Conservation (phyloP, 2,113 vertebrate species). For the Hippocampus zosterae region DNA sequence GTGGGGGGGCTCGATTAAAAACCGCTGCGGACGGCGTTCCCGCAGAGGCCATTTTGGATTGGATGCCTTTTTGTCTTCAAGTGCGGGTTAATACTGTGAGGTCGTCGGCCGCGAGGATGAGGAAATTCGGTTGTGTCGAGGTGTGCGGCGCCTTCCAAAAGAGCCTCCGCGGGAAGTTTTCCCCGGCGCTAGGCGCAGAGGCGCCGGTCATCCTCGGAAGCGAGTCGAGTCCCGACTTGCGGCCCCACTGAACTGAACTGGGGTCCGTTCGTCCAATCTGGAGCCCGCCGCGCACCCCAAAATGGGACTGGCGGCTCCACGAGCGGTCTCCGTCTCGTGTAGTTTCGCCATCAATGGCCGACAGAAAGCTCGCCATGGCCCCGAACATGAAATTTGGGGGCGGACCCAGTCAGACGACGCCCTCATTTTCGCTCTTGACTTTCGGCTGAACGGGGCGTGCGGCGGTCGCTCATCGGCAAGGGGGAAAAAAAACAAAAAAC, state of each 20-base stretch:
- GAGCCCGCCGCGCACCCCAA: too few species aligned
- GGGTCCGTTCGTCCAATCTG: neutral
- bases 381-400: too few species aligned
- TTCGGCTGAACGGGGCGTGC: too few species aligned
- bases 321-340: too few species aligned
- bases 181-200: neutral
- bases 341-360: too few species aligned
- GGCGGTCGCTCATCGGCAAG: too few species aligned
- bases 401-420: too few species aligned
- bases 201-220: neutral
- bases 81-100: slow-evolving; percentile 13
- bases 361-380: too few species aligned
- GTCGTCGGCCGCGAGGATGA: neutral
- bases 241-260: neutral
- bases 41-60: slow-evolving; percentile 24
- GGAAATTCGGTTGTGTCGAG: slow-evolving; percentile 4
- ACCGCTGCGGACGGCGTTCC: slow-evolving; percentile 47
- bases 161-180: slow-evolving; percentile 44
- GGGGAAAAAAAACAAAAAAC: too few species aligned
- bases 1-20: neutral
- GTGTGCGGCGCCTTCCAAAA: slow-evolving; percentile 24
- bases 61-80: slow-evolving; percentile 3
- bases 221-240: neutral
- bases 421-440: too few species aligned
- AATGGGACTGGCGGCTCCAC: too few species aligned